Percentiles rank a stretch among this genome's conserved stretches.
phyloP scores from a whole-genome alignment of 2,113 vertebrate species.

The Catagonus wagneri region DNA sequence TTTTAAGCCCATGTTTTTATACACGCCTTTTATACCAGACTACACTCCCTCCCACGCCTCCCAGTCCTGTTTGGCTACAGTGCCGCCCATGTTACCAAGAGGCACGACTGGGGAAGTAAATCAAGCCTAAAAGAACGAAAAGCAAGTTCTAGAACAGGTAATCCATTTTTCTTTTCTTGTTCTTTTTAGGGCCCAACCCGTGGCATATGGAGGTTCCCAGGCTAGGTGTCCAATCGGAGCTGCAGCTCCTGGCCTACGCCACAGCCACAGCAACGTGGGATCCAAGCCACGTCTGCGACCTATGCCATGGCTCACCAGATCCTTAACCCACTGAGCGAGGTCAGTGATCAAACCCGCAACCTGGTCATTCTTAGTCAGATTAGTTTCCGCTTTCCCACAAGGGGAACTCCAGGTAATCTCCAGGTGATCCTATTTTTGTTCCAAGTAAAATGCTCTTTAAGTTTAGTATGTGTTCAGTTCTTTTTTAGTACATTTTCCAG shows the following conservation, averaged over 20 bases:
- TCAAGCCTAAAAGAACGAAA: constrained; percentile 21
- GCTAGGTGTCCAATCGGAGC: too few relatives aligned
- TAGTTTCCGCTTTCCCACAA: too few relatives aligned
- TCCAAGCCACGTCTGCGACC: too few relatives aligned
- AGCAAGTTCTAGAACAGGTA: background rate
- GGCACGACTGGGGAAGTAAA: background rate
- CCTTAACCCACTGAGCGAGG: too few relatives aligned
- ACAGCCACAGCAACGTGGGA: too few relatives aligned
- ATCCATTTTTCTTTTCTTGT: background rate
- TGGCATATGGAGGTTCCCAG: too few relatives aligned
- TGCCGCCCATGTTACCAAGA: background rate
- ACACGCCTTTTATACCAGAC: background rate
- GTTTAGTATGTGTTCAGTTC: background rate
- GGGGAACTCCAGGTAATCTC: background rate
- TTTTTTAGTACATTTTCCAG: background rate
- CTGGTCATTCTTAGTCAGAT: too few relatives aligned
- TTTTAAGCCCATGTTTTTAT: background rate
- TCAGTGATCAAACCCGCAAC: too few relatives aligned
- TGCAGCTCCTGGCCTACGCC: too few relatives aligned
- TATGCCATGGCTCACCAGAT: too few relatives aligned
- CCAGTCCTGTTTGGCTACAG: background rate
- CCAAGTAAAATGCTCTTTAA: constrained; percentile 38
- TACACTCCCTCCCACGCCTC: background rate
- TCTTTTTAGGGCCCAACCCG: background rate
- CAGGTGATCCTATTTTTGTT: background rate